Percentiles rank a stretch among this genome's conserved stretches.
Evolutionary conservation across 2,888 invertebrate species (phyloP).

Genomic region (Patella depressa): DNA sequence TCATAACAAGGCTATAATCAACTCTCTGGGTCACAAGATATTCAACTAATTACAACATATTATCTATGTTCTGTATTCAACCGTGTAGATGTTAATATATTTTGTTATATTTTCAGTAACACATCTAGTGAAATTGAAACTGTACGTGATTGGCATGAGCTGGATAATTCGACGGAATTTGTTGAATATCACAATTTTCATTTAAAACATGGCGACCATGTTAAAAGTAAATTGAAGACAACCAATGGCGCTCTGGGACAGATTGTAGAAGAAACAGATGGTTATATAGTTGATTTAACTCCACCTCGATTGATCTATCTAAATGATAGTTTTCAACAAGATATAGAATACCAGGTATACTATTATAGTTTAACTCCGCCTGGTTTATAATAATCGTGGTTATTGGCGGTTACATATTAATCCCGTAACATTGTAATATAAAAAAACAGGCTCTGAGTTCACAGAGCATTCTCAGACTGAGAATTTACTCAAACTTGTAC

Average conservation of each 20-base stretch:
- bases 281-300: conserved; percentile 55
- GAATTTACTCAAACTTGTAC: no score
- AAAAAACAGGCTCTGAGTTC: no score
- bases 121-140: conserved; percentile 29
- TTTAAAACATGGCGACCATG: conserved; percentile 48
- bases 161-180: conserved; percentile 28
- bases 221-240: conserved; percentile 43
- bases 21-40: no score
- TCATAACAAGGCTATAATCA: no score
- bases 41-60: no score
- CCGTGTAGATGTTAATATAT: neutral
- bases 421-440: no score
- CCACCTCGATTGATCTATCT: conserved; percentile 43
- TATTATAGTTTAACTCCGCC: no score
- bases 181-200: conserved; percentile 52
- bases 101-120: conserved; percentile 23
- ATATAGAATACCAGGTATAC: conserved; percentile 47
- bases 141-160: conserved; percentile 36
- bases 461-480: no score
- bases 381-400: no score
- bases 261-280: conserved; percentile 35
- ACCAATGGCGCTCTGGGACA: conserved; percentile 50
- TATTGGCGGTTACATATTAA: no score
- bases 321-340: conserved; percentile 36
- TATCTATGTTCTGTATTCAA: no score